A percentile compares a stretch with the other conserved stretches of the same genome.
Evolutionary conservation across 2,797 vertebrate genomes (phyloP).

Genomic region (Melanogrammus aeglefinus): DNA sequence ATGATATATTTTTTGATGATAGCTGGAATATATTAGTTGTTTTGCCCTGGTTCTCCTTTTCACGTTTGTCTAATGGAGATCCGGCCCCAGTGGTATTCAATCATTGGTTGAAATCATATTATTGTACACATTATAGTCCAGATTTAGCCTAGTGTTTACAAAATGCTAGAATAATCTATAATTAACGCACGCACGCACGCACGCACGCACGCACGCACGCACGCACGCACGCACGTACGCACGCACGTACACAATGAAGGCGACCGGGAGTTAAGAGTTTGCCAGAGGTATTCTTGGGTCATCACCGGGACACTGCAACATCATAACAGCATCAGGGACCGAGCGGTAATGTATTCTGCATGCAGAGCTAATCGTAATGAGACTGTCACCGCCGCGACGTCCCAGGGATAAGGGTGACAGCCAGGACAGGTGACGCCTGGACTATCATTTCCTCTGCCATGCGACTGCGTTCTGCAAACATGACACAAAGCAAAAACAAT

Average conservation of each 20-base stretch:
- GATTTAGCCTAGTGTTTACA: background rate
- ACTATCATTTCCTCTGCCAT: constrained; percentile 36
- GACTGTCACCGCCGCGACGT: constrained; percentile 59
- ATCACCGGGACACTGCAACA: constrained; percentile 29
- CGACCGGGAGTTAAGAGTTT: constrained; percentile 29
- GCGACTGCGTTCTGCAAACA: constrained; percentile 33
- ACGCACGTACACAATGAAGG: background rate
- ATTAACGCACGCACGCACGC: background rate
- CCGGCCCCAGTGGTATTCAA: background rate
- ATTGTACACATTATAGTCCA: background rate
- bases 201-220: no score
- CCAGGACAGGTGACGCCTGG: constrained; percentile 58
- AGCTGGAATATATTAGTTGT: background rate
- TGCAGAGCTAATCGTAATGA: constrained; percentile 61
- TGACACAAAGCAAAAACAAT: background rate
- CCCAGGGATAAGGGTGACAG: constrained; percentile 58
- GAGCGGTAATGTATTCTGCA: constrained; percentile 56
- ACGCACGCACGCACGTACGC: no score
- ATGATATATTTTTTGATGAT: background rate
- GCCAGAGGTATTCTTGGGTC: constrained; percentile 19
- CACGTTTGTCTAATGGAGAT: background rate
- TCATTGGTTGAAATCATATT: background rate
- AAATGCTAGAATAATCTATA: background rate
- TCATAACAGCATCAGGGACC: constrained; percentile 32
- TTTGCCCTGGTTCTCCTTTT: background rate